These are phyloP conservation scores for Drosophila gunungcola DNA, from an alignment of 1,140 invertebrate species.

Conservation along the genomic window DNA sequence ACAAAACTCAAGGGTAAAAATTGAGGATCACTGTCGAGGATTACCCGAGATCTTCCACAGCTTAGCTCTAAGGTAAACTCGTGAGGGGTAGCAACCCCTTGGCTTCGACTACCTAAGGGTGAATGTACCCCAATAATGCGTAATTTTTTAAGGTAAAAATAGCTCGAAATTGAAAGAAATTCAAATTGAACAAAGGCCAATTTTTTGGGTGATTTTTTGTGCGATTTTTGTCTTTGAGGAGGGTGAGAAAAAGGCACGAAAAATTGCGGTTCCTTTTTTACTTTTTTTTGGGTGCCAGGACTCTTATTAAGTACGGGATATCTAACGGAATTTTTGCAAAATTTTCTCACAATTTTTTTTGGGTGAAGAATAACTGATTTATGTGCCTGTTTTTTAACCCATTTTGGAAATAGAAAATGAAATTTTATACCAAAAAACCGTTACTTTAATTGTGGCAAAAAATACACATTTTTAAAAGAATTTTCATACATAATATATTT, in stretches of 20 bases:
- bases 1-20: slow-evolving; percentile 78
- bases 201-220: slow-evolving; percentile 58
- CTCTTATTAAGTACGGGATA: slow-evolving; percentile 61
- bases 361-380: slow-evolving; percentile 19
- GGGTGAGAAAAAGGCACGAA: slow-evolving; percentile 41
- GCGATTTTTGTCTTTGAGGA: slow-evolving; percentile 41
- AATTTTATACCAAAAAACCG: slow-evolving; percentile 4
- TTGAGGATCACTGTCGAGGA: slow-evolving; percentile 77
- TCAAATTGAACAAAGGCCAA: slow-evolving; percentile 58
- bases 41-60: slow-evolving; percentile 81
- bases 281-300: slow-evolving; percentile 46
- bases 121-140: slow-evolving; percentile 67
- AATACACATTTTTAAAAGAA: too few relatives aligned
- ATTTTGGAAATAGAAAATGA: slow-evolving; percentile 11
- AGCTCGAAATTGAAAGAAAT: slow-evolving; percentile 51
- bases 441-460: too few relatives aligned
- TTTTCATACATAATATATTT: too few relatives aligned
- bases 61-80: slow-evolving; percentile 65
- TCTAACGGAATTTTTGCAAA: slow-evolving; percentile 72
- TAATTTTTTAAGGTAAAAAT: slow-evolving; percentile 77
- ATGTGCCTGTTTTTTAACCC: slow-evolving; percentile 41
- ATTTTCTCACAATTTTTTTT: slow-evolving; percentile 69
- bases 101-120: slow-evolving; percentile 34
- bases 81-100: slow-evolving; percentile 37
- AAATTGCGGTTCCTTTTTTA: slow-evolving; percentile 58